These are phyloP conservation scores for Silurus lanzhouensis DNA, from an alignment of 2,797 vertebrate species.

Conservation along the genomic window DNA sequence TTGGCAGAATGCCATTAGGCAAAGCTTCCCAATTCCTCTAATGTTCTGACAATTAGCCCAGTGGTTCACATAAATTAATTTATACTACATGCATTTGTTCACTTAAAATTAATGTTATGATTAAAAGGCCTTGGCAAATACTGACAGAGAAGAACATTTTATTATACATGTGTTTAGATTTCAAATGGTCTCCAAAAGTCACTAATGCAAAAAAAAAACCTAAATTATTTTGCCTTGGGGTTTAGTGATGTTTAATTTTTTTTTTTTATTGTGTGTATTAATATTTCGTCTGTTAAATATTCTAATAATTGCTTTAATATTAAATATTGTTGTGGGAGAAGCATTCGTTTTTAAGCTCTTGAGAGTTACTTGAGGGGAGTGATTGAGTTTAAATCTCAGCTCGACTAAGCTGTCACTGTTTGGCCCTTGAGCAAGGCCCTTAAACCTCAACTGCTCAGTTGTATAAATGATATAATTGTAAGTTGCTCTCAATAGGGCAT, in stretches of 20 bases:
- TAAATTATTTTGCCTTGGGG: slow-evolving; percentile 17
- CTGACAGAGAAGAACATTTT: slow-evolving; percentile 44
- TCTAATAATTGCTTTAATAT: slow-evolving; percentile 6
- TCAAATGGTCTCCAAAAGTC: slow-evolving; percentile 20
- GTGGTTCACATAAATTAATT: slow-evolving; percentile 42
- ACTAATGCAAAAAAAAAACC: slow-evolving; percentile 11
- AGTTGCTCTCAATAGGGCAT: too few relatives aligned
- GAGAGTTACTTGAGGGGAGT: not conserved
- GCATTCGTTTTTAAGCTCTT: not conserved
- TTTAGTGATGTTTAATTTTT: not conserved
- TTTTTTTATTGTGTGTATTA: not conserved
- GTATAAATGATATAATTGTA: too few relatives aligned
- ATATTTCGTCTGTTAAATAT: slow-evolving; percentile 5
- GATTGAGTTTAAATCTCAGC: too few relatives aligned
- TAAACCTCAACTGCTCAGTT: too few relatives aligned
- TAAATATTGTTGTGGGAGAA: not conserved
- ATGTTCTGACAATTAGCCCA: slow-evolving; percentile 41
- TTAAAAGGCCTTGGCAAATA: slow-evolving; percentile 39
- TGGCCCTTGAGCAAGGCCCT: too few relatives aligned
- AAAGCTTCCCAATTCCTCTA: slow-evolving; percentile 28
- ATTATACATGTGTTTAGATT: slow-evolving; percentile 48
- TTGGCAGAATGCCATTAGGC: slow-evolving; percentile 38
- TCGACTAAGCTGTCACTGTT: too few relatives aligned
- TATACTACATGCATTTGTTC: slow-evolving; percentile 41
- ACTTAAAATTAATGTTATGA: slow-evolving; percentile 48